Evolutionary conservation across 2,888 invertebrate genomes (phyloP).

Genomic region (Ormyrus rosae): DNA sequence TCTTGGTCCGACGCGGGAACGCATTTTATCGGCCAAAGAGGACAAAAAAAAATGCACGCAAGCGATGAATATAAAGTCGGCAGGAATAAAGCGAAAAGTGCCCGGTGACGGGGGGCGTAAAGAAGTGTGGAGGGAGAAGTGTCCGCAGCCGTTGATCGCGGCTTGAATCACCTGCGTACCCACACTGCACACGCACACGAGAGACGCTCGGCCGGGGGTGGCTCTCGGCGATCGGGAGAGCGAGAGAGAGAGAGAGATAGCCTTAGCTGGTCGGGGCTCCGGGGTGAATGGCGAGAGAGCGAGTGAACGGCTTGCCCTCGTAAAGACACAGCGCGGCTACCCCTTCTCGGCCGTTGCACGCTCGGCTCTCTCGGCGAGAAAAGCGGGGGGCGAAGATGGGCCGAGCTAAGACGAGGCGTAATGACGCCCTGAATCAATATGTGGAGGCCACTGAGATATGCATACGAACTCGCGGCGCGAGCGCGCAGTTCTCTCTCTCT

Average conservation of each 20-base stretch:
- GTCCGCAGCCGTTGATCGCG: conserved; percentile 27
- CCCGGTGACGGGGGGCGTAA: no score
- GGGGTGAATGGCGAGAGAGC: not conserved
- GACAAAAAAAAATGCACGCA: no score
- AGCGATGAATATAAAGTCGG: no score
- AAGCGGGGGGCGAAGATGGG: conserved; percentile 25
- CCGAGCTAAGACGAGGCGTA: conserved; percentile 73
- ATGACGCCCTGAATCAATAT: conserved; percentile 76
- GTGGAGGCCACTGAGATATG: conserved; percentile 75
- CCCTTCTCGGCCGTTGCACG: conserved; percentile 30
- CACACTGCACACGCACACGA: not conserved
- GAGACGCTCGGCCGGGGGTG: conserved; percentile 14
- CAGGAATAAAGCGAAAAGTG: no score
- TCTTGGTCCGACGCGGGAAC: no score
- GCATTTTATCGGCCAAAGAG: no score
- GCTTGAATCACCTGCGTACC: not conserved
- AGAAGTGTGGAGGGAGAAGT: not conserved
- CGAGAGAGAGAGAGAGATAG: not conserved
- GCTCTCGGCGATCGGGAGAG: not conserved
- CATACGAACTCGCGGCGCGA: conserved; percentile 70
- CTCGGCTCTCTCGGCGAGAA: not conserved
- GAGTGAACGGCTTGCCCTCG: not conserved
- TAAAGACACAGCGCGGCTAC: conserved; percentile 27
- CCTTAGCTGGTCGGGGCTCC: not conserved
- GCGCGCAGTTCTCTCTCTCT: conserved; percentile 58